phyloP scores from a whole-genome alignment of 2,113 vertebrate genomes.

The human region DNA sequence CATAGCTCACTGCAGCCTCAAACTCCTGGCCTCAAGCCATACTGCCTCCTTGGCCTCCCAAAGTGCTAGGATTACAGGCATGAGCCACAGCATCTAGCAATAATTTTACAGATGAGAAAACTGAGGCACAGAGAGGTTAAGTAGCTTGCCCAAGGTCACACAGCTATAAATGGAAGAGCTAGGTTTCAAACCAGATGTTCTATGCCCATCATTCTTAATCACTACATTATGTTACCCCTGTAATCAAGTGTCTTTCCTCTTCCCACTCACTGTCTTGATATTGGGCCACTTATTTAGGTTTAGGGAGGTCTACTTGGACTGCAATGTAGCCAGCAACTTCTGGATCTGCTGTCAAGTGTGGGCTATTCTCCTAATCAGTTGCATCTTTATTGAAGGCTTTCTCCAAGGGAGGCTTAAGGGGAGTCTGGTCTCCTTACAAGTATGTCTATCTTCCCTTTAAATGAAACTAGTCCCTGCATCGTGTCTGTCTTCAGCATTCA shows the following conservation, averaged over 20 bases:
- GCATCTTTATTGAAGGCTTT: background rate
- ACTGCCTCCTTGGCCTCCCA: background rate
- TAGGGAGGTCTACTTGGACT: background rate
- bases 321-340: background rate
- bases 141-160: background rate
- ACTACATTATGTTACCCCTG: background rate
- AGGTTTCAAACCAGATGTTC: background rate
- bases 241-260: background rate
- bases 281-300: background rate
- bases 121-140: constrained; percentile 10
- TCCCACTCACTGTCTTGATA: background rate
- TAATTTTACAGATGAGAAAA: background rate
- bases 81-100: background rate
- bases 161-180: background rate
- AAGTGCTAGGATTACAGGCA: background rate
- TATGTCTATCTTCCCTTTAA: background rate
- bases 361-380: background rate
- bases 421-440: background rate
- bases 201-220: background rate
- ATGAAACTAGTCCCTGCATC: background rate
- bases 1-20: background rate
- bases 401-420: background rate
- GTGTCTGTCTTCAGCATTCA: background rate
- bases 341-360: background rate
- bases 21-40: background rate